phyloP scores from a whole-genome alignment of 1,140 invertebrate species.

The Mizuhopecten yessoensis region DNA sequence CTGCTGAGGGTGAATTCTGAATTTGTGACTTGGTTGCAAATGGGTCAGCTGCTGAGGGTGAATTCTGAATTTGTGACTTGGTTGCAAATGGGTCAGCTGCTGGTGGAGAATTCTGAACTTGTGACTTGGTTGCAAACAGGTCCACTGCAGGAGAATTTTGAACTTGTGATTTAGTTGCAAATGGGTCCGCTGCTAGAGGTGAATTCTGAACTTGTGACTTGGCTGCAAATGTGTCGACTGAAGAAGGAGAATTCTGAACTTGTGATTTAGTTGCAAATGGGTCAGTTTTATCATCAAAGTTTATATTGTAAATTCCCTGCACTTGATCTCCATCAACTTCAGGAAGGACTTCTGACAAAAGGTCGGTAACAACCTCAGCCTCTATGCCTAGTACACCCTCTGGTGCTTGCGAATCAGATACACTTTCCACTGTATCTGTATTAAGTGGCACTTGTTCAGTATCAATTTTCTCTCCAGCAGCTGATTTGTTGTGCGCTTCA shows the following conservation, averaged over 20 bases:
- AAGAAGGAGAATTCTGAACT: conserved; percentile 47
- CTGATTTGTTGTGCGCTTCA: neutral
- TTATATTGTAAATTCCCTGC: neutral
- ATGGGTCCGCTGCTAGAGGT: too few relatives aligned
- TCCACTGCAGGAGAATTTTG: too few relatives aligned
- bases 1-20: too few relatives aligned
- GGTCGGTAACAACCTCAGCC: neutral
- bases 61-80: too few relatives aligned
- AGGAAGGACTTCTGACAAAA: neutral
- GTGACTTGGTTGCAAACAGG: too few relatives aligned
- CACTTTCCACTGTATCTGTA: neutral
- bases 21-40: too few relatives aligned
- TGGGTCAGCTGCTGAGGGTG: too few relatives aligned
- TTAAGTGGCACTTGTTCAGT: neutral
- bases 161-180: too few relatives aligned
- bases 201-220: neutral
- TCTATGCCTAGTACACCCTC: neutral
- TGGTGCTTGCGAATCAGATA: neutral
- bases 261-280: conserved; percentile 56
- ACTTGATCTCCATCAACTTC: neutral
- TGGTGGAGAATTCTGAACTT: too few relatives aligned
- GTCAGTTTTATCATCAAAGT: conserved; percentile 49
- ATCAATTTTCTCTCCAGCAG: neutral
- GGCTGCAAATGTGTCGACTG: neutral
- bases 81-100: too few relatives aligned